Conservation (phyloP, 2,113 vertebrate genomes). For the Opisthocomus hoazin region DNA sequence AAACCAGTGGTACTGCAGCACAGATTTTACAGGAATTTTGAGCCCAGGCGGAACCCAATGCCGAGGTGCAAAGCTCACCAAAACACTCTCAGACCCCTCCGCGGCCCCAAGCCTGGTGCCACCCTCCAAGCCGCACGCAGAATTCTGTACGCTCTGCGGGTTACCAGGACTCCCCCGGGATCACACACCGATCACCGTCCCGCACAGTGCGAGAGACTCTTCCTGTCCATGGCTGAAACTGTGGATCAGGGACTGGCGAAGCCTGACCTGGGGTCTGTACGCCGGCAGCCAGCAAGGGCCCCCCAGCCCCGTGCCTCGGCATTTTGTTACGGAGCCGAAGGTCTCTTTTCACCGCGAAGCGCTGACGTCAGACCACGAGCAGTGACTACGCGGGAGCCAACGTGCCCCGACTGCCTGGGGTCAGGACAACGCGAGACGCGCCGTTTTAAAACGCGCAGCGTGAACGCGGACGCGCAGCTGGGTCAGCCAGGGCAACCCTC, state of each 20-base stretch:
- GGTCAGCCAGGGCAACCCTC: neutral
- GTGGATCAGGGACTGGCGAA: neutral
- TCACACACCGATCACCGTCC: neutral
- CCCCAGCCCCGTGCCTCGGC: neutral
- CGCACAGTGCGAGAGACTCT: neutral
- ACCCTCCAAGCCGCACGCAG: rapidly evolving
- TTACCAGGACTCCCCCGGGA: neutral
- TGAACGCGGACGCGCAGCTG: neutral
- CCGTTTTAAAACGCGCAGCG: neutral
- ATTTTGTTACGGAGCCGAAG: neutral
- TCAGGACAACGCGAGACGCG: neutral
- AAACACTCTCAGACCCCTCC: neutral
- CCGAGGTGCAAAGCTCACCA: neutral
- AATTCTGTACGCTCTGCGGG: neutral
- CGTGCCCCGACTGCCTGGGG: neutral
- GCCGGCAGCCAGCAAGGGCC: neutral
- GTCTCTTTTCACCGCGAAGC: neutral
- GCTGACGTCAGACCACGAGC: neutral
- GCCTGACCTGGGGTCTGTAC: neutral
- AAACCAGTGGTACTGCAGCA: neutral
- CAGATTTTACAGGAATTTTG: neutral
- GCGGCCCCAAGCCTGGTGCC: neutral
- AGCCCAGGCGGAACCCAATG: neutral
- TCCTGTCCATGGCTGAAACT: neutral
- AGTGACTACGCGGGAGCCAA: neutral